Conservation (phyloP, 37 sponge, comb jelly and placozoan species). For the Ianthella basta region DNA sequence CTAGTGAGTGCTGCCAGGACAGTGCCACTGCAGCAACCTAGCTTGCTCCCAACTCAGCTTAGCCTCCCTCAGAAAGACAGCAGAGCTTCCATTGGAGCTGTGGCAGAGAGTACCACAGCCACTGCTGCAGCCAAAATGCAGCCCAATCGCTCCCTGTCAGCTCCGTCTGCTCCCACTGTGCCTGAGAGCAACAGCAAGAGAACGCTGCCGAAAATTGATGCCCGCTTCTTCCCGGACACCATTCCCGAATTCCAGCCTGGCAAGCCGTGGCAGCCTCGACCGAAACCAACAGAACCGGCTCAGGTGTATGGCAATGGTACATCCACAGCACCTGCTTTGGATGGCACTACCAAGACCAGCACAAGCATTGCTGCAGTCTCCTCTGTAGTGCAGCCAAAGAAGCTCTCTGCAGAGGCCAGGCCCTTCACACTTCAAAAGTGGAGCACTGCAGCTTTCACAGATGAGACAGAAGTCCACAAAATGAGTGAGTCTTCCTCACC, state of each 20-base stretch:
- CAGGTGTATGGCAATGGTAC: constrained; percentile 22
- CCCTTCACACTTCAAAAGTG: not conserved
- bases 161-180: not conserved
- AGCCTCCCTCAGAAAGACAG: not conserved
- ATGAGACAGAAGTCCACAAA: not conserved
- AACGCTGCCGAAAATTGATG: constrained; percentile 3
- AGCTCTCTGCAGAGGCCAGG: constrained; percentile 18
- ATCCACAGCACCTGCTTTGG: not conserved
- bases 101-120: not conserved
- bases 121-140: not conserved
- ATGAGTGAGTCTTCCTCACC: not conserved
- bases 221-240: constrained; percentile 1
- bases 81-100: not conserved
- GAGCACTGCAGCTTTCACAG: not conserved
- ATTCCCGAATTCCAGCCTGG: constrained; percentile 80
- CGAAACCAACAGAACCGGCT: constrained; percentile 56
- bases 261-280: constrained; percentile 74
- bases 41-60: not conserved
- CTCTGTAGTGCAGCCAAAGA: not conserved
- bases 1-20: not conserved
- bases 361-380: not conserved
- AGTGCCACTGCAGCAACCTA: not conserved
- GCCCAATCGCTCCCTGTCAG: not conserved
- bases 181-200: not conserved
- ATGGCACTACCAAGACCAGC: not conserved